Conservation (phyloP, 1,140 invertebrate species). For the Drosophila mojavensis region DNA sequence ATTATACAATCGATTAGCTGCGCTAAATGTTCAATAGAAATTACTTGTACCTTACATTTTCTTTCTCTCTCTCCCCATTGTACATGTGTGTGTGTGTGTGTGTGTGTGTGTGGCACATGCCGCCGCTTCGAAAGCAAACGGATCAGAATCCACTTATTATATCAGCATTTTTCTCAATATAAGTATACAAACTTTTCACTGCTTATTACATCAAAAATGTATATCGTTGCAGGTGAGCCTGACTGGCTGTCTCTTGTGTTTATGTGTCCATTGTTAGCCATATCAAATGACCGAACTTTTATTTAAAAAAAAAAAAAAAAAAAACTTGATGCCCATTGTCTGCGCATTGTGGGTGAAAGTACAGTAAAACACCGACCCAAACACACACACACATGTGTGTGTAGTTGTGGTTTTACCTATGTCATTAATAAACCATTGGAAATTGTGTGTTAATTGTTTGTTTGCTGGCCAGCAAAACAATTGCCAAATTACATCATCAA, state of each 20-base stretch:
- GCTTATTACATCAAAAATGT: conserved; percentile 55
- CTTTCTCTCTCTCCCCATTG: not conserved
- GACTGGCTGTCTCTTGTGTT: conserved; percentile 29
- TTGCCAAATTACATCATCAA: conserved; percentile 59
- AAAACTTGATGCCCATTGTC: conserved; percentile 54
- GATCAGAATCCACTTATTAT: conserved; percentile 25
- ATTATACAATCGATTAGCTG: conserved; percentile 57
- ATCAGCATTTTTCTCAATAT: conserved; percentile 49
- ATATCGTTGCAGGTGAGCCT: conserved; percentile 67
- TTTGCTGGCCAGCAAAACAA: conserved; percentile 45
- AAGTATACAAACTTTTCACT: conserved; percentile 42
- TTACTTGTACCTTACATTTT: conserved; percentile 48
- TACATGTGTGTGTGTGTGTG: conserved; percentile 26
- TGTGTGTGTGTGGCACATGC: conserved; percentile 29
- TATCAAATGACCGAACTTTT: conserved; percentile 68
- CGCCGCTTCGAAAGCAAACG: not conserved
- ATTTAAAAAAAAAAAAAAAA: conserved; percentile 35
- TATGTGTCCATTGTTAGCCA: conserved; percentile 57
- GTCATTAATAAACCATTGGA: conserved; percentile 69
- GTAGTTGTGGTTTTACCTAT: conserved; percentile 17
- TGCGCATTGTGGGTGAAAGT: conserved; percentile 68
- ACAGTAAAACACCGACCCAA: conserved; percentile 10
- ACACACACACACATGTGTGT: not conserved
- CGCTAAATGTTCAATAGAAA: conserved; percentile 59
- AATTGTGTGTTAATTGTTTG: conserved; percentile 70